Evolutionary conservation across 2,113 vertebrate genomes (phyloP).

Genomic region (Sinocyclocheilus anshuiensis): DNA sequence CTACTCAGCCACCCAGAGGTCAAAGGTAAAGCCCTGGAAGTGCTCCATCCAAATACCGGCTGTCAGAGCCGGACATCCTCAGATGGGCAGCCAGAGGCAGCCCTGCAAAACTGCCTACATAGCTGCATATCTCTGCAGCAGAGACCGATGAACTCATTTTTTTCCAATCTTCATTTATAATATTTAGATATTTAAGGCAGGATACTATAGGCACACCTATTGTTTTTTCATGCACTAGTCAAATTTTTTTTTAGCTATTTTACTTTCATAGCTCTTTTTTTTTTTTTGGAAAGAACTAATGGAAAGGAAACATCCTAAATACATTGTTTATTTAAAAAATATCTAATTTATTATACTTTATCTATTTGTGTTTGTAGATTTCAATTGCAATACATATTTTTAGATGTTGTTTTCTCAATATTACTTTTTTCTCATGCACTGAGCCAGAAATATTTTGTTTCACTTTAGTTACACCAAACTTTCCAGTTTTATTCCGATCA

Average conservation of each 20-base stretch:
- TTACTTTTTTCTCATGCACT: not conserved
- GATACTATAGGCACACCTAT: not conserved
- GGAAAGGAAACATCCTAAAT: not conserved
- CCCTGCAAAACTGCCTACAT: not conserved
- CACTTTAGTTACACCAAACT: not conserved
- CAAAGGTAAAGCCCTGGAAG: slow-evolving; percentile 43
- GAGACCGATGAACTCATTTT: not conserved
- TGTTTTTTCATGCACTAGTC: not conserved
- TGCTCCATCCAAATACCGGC: not conserved
- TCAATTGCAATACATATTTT: not conserved
- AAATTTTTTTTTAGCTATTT: not conserved
- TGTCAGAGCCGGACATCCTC: slow-evolving; percentile 27
- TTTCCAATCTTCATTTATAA: not conserved
- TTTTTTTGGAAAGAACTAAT: not conserved
- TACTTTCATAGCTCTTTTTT: not conserved
- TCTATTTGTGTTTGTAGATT: not conserved
- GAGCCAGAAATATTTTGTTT: not conserved
- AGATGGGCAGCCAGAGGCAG: not conserved
- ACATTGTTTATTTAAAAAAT: not conserved
- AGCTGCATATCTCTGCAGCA: not conserved
- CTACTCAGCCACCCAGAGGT: slow-evolving; percentile 31
- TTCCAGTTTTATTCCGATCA: not conserved
- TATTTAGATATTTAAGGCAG: not conserved
- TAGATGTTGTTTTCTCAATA: not conserved
- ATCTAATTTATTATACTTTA: not conserved